phyloP scores from a whole-genome alignment of 2,113 vertebrate species.

The Pachypanchax playfairii region DNA sequence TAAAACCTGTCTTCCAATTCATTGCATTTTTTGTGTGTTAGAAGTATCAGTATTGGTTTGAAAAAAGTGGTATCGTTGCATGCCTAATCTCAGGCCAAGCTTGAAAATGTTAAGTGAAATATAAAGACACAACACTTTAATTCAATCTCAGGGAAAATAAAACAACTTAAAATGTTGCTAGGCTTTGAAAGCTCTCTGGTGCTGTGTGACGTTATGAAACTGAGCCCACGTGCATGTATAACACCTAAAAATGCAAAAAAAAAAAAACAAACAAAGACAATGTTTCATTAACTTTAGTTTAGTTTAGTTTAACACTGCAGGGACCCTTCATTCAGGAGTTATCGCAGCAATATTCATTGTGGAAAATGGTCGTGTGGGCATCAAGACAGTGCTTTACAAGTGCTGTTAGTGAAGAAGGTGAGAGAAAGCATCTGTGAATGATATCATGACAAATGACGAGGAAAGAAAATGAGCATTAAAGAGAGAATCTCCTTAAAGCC shows the following conservation, averaged over 20 bases:
- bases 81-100: no score
- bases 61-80: no score
- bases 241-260: conserved; percentile 15
- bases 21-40: no score
- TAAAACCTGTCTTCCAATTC: no score
- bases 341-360: conserved; percentile 61
- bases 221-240: conserved; percentile 20
- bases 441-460: conserved; percentile 63
- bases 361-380: conserved; percentile 69
- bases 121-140: no score
- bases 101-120: no score
- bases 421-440: conserved; percentile 68
- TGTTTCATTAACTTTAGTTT: no score
- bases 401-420: conserved; percentile 48
- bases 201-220: background rate
- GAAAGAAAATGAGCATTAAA: conserved; percentile 46
- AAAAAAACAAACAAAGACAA: no score
- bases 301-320: conserved; percentile 52
- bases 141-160: background rate
- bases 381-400: conserved; percentile 60
- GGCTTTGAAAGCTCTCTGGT: background rate
- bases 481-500: conserved; percentile 37
- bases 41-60: no score
- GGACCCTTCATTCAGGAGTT: conserved; percentile 58
- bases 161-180: no score